Conservation (phyloP, 2,797 vertebrate species). For the Nyctibius grandis region DNA sequence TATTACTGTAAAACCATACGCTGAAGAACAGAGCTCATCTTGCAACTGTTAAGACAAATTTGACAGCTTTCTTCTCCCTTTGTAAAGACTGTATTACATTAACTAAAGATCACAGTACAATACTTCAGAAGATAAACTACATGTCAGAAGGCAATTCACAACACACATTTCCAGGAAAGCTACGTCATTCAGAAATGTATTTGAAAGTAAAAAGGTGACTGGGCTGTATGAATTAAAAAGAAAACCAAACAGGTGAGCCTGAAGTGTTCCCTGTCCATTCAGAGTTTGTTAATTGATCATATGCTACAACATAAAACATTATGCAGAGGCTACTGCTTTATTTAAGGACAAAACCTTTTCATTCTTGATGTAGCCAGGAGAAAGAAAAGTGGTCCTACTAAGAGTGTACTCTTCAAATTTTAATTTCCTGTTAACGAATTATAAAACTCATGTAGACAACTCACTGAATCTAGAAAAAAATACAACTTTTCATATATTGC, state of each 20-base stretch:
- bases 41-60: not conserved
- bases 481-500: not conserved
- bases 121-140: not conserved
- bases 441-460: not conserved
- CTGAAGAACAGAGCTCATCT: not conserved
- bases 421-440: not conserved
- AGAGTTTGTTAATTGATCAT: not conserved
- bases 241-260: not conserved
- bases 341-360: not conserved
- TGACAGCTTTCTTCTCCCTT: not conserved
- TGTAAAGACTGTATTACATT: not conserved
- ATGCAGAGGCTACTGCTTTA: not conserved
- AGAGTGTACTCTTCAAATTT: not conserved
- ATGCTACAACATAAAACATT: not conserved
- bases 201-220: not conserved
- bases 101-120: slow-evolving; percentile 7
- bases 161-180: not conserved
- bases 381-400: not conserved
- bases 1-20: not conserved
- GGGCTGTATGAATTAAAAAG: not conserved
- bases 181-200: not conserved
- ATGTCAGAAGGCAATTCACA: not conserved
- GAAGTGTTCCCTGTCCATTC: not conserved
- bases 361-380: not conserved
- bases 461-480: not conserved